Base-by-base conservation (phyloP, 2,797 vertebrate species). In the Megaceryle alcyon region DNA sequence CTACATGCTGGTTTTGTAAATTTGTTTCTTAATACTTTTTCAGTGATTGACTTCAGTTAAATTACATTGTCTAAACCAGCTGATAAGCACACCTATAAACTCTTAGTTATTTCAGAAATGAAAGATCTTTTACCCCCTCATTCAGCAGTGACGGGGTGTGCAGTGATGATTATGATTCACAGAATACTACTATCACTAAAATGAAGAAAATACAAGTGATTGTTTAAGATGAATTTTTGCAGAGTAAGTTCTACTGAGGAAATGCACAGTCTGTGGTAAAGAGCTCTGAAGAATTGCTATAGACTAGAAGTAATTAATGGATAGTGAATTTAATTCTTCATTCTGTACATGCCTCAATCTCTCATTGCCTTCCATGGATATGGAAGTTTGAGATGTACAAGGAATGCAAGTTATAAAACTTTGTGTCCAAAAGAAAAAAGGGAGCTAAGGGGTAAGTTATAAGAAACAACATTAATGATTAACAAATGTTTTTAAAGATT, bases 21-120 rank as follows among this genome's bases (percentile, higher is more conserved):
- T 87, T 82, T 80, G 44, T 80, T 94, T 90, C 77, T 80, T 90
- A 75, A 93, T 92, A 69, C 17, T 85, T 95, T 86, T 60, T 53
- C 53, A 14, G 51, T 75, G 90, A 89, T 93, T 90, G 83, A 65
- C 86, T 96, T 95, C 64, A 85, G 71, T 82, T 86, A 91, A 90
- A 85, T 92, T 86, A 51, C 41, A 37, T 77, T 82, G 83, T 86
- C 86, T 93, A 93, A 93, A 82, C 64, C 60, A 89, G 86, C 75
- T 95, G 86, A 95, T 80, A 83, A 95, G 75, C 61, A 46, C 59
- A 29, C 81, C 88, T 75, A 71, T 3, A 90, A 94, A 93, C 94
- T 95, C 90, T 78, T 46, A 86, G 81, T 64, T 95, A 92, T 96
- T 95, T 95, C 85, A 48, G 91, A 88, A 92, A 87, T 46, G 88